Conservation (phyloP, 2,113 vertebrate species). For the Aphyosemion australe region DNA sequence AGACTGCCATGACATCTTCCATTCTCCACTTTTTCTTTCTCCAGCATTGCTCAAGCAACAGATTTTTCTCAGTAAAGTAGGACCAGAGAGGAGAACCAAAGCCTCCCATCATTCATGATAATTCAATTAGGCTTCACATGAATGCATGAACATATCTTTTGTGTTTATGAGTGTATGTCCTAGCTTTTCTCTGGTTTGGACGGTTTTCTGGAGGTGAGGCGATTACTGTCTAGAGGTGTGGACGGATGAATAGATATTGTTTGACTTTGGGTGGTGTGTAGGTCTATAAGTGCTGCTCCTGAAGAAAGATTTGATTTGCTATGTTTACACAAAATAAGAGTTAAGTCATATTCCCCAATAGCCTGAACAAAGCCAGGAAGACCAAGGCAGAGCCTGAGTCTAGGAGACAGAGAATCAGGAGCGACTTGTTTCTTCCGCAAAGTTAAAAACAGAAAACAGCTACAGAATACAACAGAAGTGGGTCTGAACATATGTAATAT, state of each 20-base stretch:
- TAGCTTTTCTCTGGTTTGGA: background rate
- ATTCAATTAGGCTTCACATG: constrained; percentile 38
- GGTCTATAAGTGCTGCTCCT: constrained; percentile 1
- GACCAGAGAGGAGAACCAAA: constrained; percentile 26
- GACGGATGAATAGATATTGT: background rate
- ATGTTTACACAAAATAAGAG: constrained; percentile 24
- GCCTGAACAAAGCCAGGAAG: constrained; percentile 42
- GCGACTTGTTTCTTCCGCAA: background rate
- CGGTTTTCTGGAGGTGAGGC: background rate
- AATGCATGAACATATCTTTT: constrained; percentile 21
- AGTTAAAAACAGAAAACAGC: too few relatives aligned
- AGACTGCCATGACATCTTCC: constrained; percentile 51
- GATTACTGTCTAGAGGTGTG: background rate
- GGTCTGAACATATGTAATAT: too few relatives aligned
- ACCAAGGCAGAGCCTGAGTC: constrained; percentile 10
- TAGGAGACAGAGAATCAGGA: constrained; percentile 17
- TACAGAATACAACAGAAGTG: too few relatives aligned
- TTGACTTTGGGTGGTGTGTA: constrained; percentile 24
- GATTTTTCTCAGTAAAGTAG: constrained; percentile 49
- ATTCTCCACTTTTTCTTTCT: constrained; percentile 32
- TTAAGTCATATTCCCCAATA: constrained; percentile 19
- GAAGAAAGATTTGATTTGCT: constrained; percentile 20
- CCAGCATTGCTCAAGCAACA: constrained; percentile 13
- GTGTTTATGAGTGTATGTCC: background rate
- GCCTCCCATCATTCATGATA: constrained; percentile 49